A percentile compares a stretch with the other conserved stretches of the same genome.
Evolutionary conservation across 2,888 invertebrate species (phyloP).

Genomic region (Amiota mariae): DNA sequence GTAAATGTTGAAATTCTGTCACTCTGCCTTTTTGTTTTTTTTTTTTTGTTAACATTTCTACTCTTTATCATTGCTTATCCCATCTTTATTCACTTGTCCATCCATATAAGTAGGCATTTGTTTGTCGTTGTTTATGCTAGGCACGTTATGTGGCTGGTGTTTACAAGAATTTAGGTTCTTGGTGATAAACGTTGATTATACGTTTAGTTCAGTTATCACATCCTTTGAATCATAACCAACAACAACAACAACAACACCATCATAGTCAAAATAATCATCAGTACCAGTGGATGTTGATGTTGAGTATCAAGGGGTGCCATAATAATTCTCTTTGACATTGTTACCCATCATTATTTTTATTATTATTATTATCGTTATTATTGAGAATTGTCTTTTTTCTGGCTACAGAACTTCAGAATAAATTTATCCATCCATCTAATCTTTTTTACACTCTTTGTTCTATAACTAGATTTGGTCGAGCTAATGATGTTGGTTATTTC

Average conservation of each 20-base stretch:
- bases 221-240: neutral
- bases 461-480: neutral
- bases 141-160: neutral
- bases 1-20: no score
- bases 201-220: neutral
- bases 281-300: neutral
- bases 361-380: no score
- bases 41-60: no score
- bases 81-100: no score
- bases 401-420: neutral
- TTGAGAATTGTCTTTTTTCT: neutral
- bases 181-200: neutral
- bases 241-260: neutral
- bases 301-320: neutral
- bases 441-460: neutral
- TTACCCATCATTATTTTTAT: neutral
- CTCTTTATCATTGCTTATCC: no score
- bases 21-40: no score
- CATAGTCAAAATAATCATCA: neutral
- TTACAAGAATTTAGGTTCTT: neutral
- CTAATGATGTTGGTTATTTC: neutral
- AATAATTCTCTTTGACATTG: neutral
- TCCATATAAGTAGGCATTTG: no score
- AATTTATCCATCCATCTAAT: no score
- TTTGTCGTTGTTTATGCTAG: neutral